phyloP scores from a whole-genome alignment of 2,113 vertebrate species.

The Protomyctophum bolini region DNA sequence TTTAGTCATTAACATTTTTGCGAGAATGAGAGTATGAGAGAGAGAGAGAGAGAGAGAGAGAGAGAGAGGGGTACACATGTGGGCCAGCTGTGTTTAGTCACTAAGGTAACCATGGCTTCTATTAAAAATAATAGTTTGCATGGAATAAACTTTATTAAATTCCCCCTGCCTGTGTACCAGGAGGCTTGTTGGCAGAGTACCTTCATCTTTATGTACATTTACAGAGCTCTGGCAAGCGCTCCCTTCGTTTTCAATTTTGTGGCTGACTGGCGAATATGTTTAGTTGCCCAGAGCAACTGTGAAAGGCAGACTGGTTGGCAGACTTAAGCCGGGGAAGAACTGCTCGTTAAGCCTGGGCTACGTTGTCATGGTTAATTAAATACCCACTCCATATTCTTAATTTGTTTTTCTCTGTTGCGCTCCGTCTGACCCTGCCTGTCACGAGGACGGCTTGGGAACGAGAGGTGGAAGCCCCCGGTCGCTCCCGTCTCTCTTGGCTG shows the following conservation, averaged over 20 bases:
- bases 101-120: constrained; percentile 36
- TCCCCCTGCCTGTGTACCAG: constrained; percentile 33
- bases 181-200: constrained; percentile 46
- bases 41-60: not conserved
- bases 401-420: constrained; percentile 48
- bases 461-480: constrained; percentile 20
- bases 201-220: constrained; percentile 58
- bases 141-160: constrained; percentile 59
- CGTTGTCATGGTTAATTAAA: constrained; percentile 68
- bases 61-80: constrained; percentile 30
- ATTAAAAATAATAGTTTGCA: constrained; percentile 53
- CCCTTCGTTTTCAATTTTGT: constrained; percentile 53
- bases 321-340: constrained; percentile 38
- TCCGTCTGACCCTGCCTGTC: constrained; percentile 34
- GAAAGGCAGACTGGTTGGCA: constrained; percentile 54
- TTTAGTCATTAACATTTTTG: not conserved
- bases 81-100: constrained; percentile 45
- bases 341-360: constrained; percentile 51
- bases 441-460: constrained; percentile 33
- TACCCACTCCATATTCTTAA: constrained; percentile 41
- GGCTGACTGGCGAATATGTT: constrained; percentile 57
- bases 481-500: constrained; percentile 29
- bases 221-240: constrained; percentile 53
- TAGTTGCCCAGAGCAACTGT: constrained; percentile 66
- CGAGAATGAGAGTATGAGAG: not conserved